Evolutionary conservation across 2,888 invertebrate genomes (phyloP), one percentile per base, ranked within the genome.

Genomic region (Bombylius discolor): DNA sequence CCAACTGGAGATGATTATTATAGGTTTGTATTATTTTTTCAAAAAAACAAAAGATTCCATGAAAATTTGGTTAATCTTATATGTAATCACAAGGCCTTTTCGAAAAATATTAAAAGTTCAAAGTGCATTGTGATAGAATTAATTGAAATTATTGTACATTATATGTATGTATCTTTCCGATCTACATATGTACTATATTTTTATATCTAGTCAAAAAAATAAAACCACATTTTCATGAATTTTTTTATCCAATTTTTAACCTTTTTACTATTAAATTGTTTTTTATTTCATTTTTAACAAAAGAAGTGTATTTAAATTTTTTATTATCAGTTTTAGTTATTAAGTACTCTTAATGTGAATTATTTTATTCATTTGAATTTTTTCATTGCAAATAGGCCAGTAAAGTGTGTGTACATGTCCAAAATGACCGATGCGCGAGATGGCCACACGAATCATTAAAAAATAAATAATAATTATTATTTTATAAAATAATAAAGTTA

Each of bases 1-100:
- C 88, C 89, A 64, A 23, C 23, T 23, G 73, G 79, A 58, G 74
- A 73, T 63, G 68, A 68, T 58, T 65, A 80, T 69, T 78, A 80
- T 72, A 79, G 73, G 72, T 73, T 67, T 66, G 72, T 72, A 69
- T 63, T 61, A 55, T 51, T 47, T 53, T 23, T 47, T 49, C 42
- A 47, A 23, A 23, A 23, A 23, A 23, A 23, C 23, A 23, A 23
- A 33, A 48, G 42, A 36, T 55, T 48, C 33, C 32, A 39, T 55
- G 39, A 51, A 55, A 54, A 55, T n/a, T 36, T 7, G 23, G 23
- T 23, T 36, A 36, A 8, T 36, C 7, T 36, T 8, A 36, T 36
- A 36, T 36, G 5, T 36, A 36, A 36, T 36, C 9, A 36, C 6
- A 36, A 36, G 6, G 9, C 9, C 7, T 36, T 36, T 36, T 36